Evolutionary conservation across 2,888 invertebrate genomes (phyloP), one percentile per base, ranked within the genome.

Genomic region (Sarcophaga variegata): DNA sequence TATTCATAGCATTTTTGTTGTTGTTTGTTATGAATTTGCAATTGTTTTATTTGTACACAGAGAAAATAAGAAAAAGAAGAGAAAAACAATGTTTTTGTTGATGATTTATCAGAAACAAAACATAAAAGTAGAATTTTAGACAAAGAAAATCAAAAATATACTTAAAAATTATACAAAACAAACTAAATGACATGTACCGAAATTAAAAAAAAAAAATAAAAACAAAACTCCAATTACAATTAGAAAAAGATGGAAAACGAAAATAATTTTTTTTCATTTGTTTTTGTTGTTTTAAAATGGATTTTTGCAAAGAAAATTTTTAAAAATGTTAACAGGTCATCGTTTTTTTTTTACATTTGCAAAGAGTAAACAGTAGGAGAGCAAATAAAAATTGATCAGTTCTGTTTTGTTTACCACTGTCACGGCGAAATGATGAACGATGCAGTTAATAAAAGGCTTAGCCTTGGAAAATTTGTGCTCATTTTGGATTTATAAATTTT

Each of bases 41-140:
- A 71, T 64, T 66, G 64, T 47, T 80, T 85, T 83, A 77, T 88
- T 87, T 89, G 91, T 89, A 91, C 92, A 93, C 93, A 92, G 91
- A 91, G 91, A 92, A 91, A 92, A 91, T 92, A 90, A 92, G 90
- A 54, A 92, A 92, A 92, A 90, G 92, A 92, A 91, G 92, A 92
- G 93, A 93, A 91, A 92, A 93, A 93, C 90, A 93, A 92, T 92
- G 92, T 91, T 92, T 93, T 93, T 93, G 93, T 93, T 93, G 92
- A 92, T 93, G 92, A 93, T 93, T 92, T 90, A 91, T 91, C 92
- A 82, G 91, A 91, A 92, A 92, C 91, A 91, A 92, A 92, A 92
- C 88, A 83, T 78, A 85, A 87, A 54, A 72, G 25, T 77, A 81
- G 75, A 83, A 71, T 63, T 60, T 49, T 67, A 22, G 54, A 14